These are phyloP conservation scores for Grapholita molesta DNA, from an alignment of 1,140 invertebrate genomes.

Conservation along the genomic window DNA sequence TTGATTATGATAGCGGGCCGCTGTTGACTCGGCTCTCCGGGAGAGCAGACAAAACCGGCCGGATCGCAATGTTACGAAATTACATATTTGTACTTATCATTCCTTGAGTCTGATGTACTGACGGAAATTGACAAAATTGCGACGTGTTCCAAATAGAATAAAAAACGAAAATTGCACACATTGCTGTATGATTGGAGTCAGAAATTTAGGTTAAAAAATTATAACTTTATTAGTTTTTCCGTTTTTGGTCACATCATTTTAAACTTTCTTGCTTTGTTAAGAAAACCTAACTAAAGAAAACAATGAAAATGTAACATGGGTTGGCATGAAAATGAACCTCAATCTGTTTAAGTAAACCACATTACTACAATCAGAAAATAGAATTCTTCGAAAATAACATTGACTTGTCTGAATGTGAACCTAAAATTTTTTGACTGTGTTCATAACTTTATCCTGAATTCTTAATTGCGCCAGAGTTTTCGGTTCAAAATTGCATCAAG, in stretches of 20 bases:
- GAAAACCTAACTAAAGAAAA: too few relatives aligned
- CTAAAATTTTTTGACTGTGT: neutral
- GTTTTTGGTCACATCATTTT: too few relatives aligned
- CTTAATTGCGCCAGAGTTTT: neutral
- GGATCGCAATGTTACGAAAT: neutral
- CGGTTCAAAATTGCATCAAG: neutral
- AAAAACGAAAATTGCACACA: too few relatives aligned
- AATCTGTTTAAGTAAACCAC: neutral
- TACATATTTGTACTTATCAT: neutral
- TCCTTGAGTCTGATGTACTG: too few relatives aligned
- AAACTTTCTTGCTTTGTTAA: too few relatives aligned
- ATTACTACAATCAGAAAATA: neutral
- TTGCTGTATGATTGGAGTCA: too few relatives aligned
- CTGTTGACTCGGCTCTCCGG: neutral
- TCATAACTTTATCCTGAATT: neutral
- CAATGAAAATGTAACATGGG: neutral
- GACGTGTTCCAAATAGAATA: too few relatives aligned
- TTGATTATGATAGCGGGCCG: neutral
- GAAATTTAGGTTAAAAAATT: too few relatives aligned
- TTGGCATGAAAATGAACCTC: neutral
- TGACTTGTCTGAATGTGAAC: neutral
- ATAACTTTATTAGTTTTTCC: too few relatives aligned
- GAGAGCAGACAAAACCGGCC: neutral
- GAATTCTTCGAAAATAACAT: neutral
- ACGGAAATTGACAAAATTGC: too few relatives aligned